Base-by-base conservation (phyloP, 2,888 invertebrate species). In the Thecocarcelia acutangulata region DNA sequence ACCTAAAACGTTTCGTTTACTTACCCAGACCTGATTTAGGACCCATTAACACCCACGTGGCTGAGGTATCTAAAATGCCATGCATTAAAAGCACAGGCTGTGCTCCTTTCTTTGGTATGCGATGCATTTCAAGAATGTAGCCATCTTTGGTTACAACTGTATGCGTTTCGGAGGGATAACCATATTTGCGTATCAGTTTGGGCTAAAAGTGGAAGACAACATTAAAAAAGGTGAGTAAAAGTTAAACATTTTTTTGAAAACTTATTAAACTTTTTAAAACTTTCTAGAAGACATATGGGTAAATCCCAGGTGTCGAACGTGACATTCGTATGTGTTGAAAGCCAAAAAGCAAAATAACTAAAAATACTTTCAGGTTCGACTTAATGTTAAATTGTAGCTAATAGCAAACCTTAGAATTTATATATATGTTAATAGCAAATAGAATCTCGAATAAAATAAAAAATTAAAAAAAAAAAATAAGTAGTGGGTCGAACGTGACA, bases 101-200 rank as follows among this genome's bases (percentile, higher is more conserved):
- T 37, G 91, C 89, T 28, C 92, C 91, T 40, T 92, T 92, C 37
- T 93, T 93, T 75, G 93, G 93, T 80, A 97, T 95, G 68, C 97
- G 93, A 87, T 97, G 96, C 90, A 97, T 88, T 85, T 93, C 92
- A 84, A 97, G 91, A 24, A 96, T 93, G 86, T 96, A 97, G 1
- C 95, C 96, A 91, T 97, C 97, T 50, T 92, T 88, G 0, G 97
- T 97, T n/a, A 91, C 91, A 8, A 95, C 93, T 0, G 88, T 88
- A 86, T 96, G 94, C 21, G 91, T 92, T 89, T 95, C 95, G 6
- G 93, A 90, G 0, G 93, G 92, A 87, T 95, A 96, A 0, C 93
- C 92, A 87, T 94, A 93, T 87, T 93, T 93, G 46, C 88, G 89
- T 48, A 94, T 91, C 64, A 94, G 88, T 84, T 93, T 92, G 0